phyloP scores from a whole-genome alignment of 2,113 vertebrate genomes.

The Romanogobio albipinnatus region DNA sequence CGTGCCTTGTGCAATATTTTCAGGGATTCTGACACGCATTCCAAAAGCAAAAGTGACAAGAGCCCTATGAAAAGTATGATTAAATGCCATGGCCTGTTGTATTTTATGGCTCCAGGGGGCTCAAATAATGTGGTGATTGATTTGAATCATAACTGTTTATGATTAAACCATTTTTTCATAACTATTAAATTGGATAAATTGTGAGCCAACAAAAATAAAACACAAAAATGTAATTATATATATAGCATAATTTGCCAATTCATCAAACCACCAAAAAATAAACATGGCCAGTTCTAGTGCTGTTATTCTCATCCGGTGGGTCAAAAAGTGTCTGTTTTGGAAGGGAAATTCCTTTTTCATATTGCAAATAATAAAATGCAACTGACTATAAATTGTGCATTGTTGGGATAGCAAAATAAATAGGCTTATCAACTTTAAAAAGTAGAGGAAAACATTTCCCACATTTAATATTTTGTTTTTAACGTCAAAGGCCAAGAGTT shows the following conservation, averaged over 20 bases:
- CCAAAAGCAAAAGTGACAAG: conserved; percentile 38
- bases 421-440: neutral
- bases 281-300: neutral
- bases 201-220: conserved; percentile 19
- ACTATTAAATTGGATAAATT: neutral
- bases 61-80: conserved; percentile 47
- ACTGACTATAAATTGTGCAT: conserved; percentile 10
- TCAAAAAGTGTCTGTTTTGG: neutral
- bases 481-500: neutral
- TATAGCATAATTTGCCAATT: conserved; percentile 8
- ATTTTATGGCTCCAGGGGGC: conserved; percentile 16
- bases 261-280: neutral
- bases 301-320: neutral
- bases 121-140: conserved; percentile 10
- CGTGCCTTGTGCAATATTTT: conserved; percentile 34
- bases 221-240: conserved; percentile 1
- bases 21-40: conserved; percentile 45
- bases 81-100: conserved; percentile 28
- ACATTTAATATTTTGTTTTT: conserved; percentile 3
- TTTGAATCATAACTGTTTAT: conserved; percentile 32
- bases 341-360: neutral
- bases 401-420: neutral
- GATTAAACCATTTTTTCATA: neutral
- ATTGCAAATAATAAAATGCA: conserved; percentile 11
- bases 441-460: conserved; percentile 1